Evolutionary conservation across 2,113 vertebrate genomes (phyloP), one percentile per base, ranked within the genome.

Genomic region (Eurypyga helias): DNA sequence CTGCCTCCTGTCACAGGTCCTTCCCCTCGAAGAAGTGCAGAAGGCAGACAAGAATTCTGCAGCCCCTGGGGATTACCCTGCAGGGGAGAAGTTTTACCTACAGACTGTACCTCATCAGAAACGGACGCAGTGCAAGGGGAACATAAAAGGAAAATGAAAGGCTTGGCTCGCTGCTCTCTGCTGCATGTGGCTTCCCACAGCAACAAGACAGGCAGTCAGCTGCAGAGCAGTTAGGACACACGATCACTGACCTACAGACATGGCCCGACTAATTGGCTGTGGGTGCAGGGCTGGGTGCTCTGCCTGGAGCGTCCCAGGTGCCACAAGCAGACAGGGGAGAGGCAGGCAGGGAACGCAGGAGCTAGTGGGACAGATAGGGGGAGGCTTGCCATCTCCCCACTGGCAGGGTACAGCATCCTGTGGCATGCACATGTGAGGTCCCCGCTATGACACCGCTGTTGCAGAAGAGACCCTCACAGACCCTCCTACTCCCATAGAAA

Each of bases 341-440:
- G 0, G 36, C 34, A 45, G 49, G 16, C 17, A 5, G 12, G n/a
- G 28, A 10, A 46, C 0, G 2, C 21, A 48, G 55, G 28, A 77
- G 26, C 18, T 49, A 10, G 15, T 26, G 29, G 21, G 6, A 9
- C 5, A 41, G 21, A 9, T 3, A 21, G 21, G 3, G 52, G 9
- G 5, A 38, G 13, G 9, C 11, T 70, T 58, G 17, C 11, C 8
- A 13, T 26, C 36, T 45, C 24, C 7, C 4, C 24, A 17, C 12
- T 1, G 4, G 17, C 0, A 6, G 31, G 33, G 9, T 17, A 11
- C 38, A 67, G 34, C 24, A 14, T 34, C 14, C 69, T 55, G 21
- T 0, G 1, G 10, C 16, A 15, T 31, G 17, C 17, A 17, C 15
- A 5, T 1, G 0, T 0, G 3, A n/a, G 17, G 31, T 48, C 24